Evolutionary conservation across 2,797 vertebrate species (phyloP).

Genomic region (Molossus molossus): DNA sequence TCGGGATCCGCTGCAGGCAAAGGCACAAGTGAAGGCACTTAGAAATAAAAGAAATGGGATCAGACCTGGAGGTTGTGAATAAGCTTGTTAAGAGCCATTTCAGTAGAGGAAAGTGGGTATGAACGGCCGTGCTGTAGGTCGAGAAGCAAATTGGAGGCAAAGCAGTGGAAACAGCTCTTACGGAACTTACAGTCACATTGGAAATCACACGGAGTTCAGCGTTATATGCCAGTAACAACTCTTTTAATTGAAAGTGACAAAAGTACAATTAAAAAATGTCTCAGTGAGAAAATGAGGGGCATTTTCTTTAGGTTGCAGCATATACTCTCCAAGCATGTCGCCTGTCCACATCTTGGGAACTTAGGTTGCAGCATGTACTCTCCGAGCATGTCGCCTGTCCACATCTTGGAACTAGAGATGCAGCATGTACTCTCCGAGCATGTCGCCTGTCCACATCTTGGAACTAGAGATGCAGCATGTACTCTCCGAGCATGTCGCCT

Average conservation of each 20-base stretch:
- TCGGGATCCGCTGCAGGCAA: neutral
- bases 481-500: too few relatives aligned
- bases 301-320: neutral
- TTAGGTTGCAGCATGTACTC: too few relatives aligned
- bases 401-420: too few relatives aligned
- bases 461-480: too few relatives aligned
- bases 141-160: constrained; percentile 38
- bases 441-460: too few relatives aligned
- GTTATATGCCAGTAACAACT: neutral
- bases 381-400: too few relatives aligned
- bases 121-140: neutral
- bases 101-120: neutral
- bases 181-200: neutral
- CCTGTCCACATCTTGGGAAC: neutral
- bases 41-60: neutral
- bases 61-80: neutral
- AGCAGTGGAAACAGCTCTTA: neutral
- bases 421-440: too few relatives aligned
- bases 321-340: neutral
- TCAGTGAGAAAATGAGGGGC: neutral
- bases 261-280: constrained; percentile 32
- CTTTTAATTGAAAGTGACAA: constrained; percentile 22
- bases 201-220: neutral
- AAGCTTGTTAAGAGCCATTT: neutral
- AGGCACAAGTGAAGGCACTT: neutral